Evolutionary conservation across 2,888 invertebrate genomes (phyloP).

Genomic region (Mechanitis mazaeus): DNA sequence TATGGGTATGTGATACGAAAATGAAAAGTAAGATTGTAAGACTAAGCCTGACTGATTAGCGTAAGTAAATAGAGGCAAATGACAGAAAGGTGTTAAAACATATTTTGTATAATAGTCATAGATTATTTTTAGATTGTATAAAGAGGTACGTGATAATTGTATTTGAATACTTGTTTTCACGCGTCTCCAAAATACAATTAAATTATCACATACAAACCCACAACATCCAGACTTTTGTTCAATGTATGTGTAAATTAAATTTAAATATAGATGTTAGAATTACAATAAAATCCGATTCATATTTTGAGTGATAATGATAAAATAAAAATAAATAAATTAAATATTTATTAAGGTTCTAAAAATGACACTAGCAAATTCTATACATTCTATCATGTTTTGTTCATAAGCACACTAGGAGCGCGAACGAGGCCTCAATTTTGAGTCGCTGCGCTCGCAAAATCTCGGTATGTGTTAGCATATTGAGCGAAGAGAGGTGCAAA

Average conservation of each 20-base stretch:
- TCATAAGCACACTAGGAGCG: too few species aligned
- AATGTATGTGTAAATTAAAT: constrained; percentile 13
- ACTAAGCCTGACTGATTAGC: neutral
- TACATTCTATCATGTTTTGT: neutral
- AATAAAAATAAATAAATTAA: too few species aligned
- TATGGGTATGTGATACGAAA: too few species aligned
- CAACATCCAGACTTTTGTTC: constrained; percentile 4
- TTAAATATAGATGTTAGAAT: constrained; percentile 2
- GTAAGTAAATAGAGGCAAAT: neutral
- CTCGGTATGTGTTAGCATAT: too few species aligned
- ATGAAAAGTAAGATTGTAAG: too few species aligned
- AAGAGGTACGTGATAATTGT: constrained; percentile 18
- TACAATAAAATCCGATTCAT: neutral
- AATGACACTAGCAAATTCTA: neutral
- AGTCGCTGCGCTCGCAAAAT: too few species aligned
- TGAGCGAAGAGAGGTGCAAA: too few species aligned
- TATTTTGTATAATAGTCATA: neutral
- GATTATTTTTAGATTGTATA: constrained; percentile 12
- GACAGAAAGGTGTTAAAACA: neutral
- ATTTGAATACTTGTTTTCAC: constrained; percentile 21
- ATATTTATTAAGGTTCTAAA: too few species aligned
- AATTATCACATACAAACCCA: constrained; percentile 19
- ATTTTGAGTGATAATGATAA: neutral
- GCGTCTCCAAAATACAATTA: constrained; percentile 19
- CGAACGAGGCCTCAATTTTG: too few species aligned